Evolutionary conservation across 2,113 vertebrate genomes (phyloP), one percentile per base, ranked within the genome.

Genomic region (Vidua chalybeata): DNA sequence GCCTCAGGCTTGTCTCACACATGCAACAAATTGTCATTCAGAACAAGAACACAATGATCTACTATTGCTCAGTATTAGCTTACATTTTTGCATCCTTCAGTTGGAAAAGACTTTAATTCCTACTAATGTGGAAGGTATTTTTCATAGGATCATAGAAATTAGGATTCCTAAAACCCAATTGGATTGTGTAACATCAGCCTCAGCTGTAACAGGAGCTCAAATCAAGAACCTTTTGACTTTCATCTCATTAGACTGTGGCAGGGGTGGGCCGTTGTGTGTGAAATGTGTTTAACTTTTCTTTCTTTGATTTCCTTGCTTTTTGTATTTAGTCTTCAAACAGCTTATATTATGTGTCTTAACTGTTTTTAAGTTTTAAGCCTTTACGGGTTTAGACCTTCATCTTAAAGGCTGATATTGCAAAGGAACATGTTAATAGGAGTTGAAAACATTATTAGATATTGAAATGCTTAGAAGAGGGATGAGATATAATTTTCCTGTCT

Each of bases 1-100:
- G 84, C 93, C 84, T 93, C 63, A 37, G 84, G 93, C 87, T 87
- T 93, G 54, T 85, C 87, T 96, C 71, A 80, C 74, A 87, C 39
- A 21, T 39, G 59, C 59, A 90, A 37, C 71, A 76, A 74, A 93
- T 94, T 93, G 56, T 79, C 71, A 85, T 95, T 83, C 59, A 85
- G 87, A 90, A n/a, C 31, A 85, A 84, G 37, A 82, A 37, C 41
- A 92, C 68, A 63, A 58, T 59, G 45, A 73, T 14, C 69, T 41
- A 27, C 64, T 90, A 2, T 45, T 90, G 39, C 76, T 93, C 31
- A 54, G 33, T 49, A 30, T 55, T 91, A 69, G 11, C 37, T 91
- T 85, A 33, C 8, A 28, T 87, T 89, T 89, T 66, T 69, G 28
- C 19, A 77, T 86, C 46, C 51, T 91, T 79, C 28, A 18, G 26